phyloP scores from a whole-genome alignment of 2,888 invertebrate genomes.

The Macaria liturata region DNA sequence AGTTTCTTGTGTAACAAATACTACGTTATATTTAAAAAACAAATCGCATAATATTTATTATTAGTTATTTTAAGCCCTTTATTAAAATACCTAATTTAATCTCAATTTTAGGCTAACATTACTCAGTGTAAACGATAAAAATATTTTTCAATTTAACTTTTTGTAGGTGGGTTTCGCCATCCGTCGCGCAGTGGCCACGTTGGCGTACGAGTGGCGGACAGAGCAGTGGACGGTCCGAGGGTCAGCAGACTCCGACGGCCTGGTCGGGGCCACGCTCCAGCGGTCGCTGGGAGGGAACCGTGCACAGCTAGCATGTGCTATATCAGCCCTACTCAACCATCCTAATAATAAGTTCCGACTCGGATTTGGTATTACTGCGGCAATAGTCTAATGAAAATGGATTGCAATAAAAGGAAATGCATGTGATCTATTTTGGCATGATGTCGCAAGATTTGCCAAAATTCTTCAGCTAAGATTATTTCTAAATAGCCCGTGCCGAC shows the following conservation, averaged over 20 bases:
- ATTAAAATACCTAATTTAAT: too few species aligned
- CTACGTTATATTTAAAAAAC: too few species aligned
- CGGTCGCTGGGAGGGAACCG: conserved; percentile 64
- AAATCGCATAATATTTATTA: too few species aligned
- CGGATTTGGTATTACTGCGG: conserved; percentile 70
- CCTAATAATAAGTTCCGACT: conserved; percentile 77
- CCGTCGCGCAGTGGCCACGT: conserved; percentile 65
- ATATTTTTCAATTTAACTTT: not conserved
- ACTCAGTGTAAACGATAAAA: too few species aligned
- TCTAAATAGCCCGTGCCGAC: too few species aligned
- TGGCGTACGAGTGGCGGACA: conserved; percentile 72
- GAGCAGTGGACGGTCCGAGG: conserved; percentile 70
- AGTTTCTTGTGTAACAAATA: too few species aligned
- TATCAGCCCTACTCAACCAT: conserved; percentile 75
- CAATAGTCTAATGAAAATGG: conserved; percentile 49
- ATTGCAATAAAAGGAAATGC: too few species aligned
- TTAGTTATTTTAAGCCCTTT: too few species aligned
- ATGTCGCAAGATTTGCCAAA: too few species aligned
- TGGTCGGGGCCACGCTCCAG: conserved; percentile 73
- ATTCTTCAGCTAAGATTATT: too few species aligned
- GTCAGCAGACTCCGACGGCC: conserved; percentile 72
- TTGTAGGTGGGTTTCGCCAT: conserved; percentile 67
- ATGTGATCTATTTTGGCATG: too few species aligned
- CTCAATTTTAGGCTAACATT: too few species aligned
- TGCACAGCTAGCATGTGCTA: conserved; percentile 64